Evolutionary conservation across 2,888 invertebrate species (phyloP).

Genomic region (Orthonychiurus folsomi): DNA sequence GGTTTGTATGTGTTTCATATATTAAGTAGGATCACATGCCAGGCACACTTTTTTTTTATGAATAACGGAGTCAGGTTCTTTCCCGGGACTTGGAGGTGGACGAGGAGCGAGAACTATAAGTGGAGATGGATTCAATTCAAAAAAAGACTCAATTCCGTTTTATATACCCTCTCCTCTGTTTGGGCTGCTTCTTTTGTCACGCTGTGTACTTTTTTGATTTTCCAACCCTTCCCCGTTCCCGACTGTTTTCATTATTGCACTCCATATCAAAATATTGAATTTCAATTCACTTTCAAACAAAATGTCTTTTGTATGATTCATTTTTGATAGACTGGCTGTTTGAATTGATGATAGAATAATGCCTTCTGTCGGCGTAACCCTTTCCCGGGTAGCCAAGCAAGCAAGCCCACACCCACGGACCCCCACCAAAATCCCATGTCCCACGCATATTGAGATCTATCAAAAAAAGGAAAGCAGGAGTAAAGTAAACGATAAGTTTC

Average conservation of each 20-base stretch:
- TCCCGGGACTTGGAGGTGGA: slow-evolving; percentile 14
- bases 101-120: neutral
- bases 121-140: slow-evolving; percentile 16
- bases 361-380: slow-evolving; percentile 15
- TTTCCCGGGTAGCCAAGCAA: neutral
- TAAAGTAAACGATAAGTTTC: neutral
- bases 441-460: neutral
- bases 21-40: neutral
- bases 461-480: too few relatives aligned
- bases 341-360: slow-evolving; percentile 35
- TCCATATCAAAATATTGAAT: slow-evolving; percentile 39
- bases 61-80: neutral
- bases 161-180: slow-evolving; percentile 12
- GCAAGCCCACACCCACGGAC: neutral
- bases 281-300: slow-evolving; percentile 36
- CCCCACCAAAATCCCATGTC: neutral
- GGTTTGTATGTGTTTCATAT: neutral
- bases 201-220: slow-evolving; percentile 35
- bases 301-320: slow-evolving; percentile 37
- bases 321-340: slow-evolving; percentile 35
- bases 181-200: slow-evolving; percentile 25
- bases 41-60: neutral
- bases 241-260: slow-evolving; percentile 28
- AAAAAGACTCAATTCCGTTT: slow-evolving; percentile 13
- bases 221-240: slow-evolving; percentile 23